Evolutionary conservation across 1,140 invertebrate genomes (phyloP).

Genomic region (Zaprionus taronus): DNA sequence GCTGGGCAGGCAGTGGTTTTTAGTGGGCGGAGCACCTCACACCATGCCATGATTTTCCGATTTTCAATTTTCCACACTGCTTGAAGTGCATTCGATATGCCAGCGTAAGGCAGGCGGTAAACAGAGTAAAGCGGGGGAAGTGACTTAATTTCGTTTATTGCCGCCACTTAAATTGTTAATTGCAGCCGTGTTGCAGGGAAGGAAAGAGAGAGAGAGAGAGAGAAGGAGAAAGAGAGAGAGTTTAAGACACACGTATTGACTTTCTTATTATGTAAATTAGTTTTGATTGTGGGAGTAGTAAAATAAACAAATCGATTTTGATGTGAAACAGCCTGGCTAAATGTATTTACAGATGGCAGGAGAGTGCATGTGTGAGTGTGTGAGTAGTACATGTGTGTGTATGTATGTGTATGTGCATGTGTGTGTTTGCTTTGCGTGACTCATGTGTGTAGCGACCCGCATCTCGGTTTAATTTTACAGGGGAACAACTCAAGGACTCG

Average conservation of each 20-base stretch:
- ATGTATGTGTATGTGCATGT: slow-evolving; percentile 15
- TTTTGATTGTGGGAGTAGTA: slow-evolving; percentile 45
- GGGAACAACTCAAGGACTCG: slow-evolving; percentile 30
- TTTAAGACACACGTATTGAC: slow-evolving; percentile 32
- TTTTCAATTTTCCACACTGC: slow-evolving; percentile 46
- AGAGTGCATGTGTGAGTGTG: slow-evolving; percentile 3
- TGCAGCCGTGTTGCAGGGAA: slow-evolving; percentile 44
- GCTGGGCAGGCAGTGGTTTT: background rate
- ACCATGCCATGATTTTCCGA: slow-evolving; percentile 40
- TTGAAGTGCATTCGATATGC: slow-evolving; percentile 33
- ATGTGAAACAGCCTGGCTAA: slow-evolving; percentile 46
- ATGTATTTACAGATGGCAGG: slow-evolving; percentile 7
- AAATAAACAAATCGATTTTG: slow-evolving; percentile 55
- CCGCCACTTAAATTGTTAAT: slow-evolving; percentile 72
- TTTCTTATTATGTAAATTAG: slow-evolving; percentile 64
- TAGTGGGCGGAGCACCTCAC: background rate
- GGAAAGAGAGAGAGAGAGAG: background rate
- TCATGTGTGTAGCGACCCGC: slow-evolving; percentile 35
- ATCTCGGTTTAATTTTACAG: slow-evolving; percentile 60
- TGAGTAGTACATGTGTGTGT: slow-evolving; percentile 15
- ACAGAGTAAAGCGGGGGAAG: slow-evolving; percentile 22
- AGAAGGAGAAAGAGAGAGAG: too few relatives aligned
- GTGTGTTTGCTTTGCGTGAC: slow-evolving; percentile 15
- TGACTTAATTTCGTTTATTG: slow-evolving; percentile 68
- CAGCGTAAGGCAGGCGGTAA: background rate